Percentiles rank a stretch among this genome's conserved stretches.
These are phyloP conservation scores for Sebastes variabilis DNA, from an alignment of 2,797 vertebrate genomes.

Conservation along the genomic window DNA sequence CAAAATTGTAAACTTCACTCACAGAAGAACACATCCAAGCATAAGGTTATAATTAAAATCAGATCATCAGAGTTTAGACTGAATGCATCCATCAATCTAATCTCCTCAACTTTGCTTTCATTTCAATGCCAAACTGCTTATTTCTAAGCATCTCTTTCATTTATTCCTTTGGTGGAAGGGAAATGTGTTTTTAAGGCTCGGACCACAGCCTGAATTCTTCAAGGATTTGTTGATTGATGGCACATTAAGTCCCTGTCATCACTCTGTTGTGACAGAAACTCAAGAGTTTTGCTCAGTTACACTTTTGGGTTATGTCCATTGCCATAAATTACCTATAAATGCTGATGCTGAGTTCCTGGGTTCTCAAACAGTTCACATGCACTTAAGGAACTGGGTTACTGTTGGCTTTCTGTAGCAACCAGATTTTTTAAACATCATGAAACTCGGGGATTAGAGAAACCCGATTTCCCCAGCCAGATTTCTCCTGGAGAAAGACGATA, in stretches of 20 bases:
- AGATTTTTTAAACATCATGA: too few relatives aligned
- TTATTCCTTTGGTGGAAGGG: constrained; percentile 8
- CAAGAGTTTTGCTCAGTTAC: not conserved
- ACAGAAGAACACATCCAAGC: constrained; percentile 20
- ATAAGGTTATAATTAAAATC: constrained; percentile 47
- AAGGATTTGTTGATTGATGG: not conserved
- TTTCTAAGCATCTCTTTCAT: constrained; percentile 40
- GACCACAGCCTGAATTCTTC: constrained; percentile 5
- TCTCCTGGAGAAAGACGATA: not conserved
- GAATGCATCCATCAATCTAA: constrained; percentile 20
- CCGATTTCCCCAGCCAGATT: not conserved
- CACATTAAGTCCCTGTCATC: constrained; percentile 17
- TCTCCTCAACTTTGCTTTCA: constrained; percentile 31
- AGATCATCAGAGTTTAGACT: constrained; percentile 34
- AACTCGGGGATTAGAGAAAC: not conserved
- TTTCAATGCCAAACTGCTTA: constrained; percentile 19
- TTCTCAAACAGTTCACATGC: not conserved
- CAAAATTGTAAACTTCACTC: constrained; percentile 25
- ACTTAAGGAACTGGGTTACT: not conserved
- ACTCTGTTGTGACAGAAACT: not conserved
- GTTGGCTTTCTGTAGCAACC: not conserved
- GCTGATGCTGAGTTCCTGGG: not conserved
- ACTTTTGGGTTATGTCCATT: not conserved
- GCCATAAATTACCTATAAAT: not conserved
- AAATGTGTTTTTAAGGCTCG: constrained; percentile 6